A percentile compares a stretch with the other conserved stretches of the same genome.
Conservation (phyloP, 2,113 vertebrate species). For the Poeciliopsis retropinna region DNA sequence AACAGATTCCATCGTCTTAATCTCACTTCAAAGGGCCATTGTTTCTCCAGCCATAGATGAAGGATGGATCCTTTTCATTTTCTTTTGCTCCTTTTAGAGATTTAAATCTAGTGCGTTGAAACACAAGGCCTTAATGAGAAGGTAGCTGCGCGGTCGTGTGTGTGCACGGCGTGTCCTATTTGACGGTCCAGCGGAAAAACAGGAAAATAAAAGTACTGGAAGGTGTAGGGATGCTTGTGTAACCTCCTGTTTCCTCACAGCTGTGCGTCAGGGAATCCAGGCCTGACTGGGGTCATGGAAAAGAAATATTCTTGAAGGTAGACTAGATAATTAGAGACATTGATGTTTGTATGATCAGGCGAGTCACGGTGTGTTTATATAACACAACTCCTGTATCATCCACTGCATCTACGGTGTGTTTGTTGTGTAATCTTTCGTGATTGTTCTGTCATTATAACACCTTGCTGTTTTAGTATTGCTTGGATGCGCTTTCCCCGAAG, state of each 20-base stretch:
- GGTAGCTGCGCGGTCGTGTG: conserved; percentile 12
- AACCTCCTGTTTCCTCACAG: conserved; percentile 67
- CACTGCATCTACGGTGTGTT: not conserved
- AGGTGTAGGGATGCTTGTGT: conserved; percentile 73
- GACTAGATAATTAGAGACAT: not conserved
- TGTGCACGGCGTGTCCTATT: conserved; percentile 67
- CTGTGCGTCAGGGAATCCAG: conserved; percentile 40
- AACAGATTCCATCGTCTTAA: conserved; percentile 16
- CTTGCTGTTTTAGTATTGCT: not conserved
- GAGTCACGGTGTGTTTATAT: not conserved
- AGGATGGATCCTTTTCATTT: not conserved
- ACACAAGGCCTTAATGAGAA: conserved; percentile 5
- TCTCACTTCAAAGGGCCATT: not conserved
- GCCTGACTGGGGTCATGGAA: conserved; percentile 1
- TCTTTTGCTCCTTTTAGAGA: not conserved
- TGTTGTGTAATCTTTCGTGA: not conserved
- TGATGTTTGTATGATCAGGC: not conserved
- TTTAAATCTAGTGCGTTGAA: not conserved
- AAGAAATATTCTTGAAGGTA: not conserved
- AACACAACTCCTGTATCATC: not conserved
- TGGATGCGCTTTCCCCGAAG: not conserved
- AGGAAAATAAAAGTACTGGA: conserved; percentile 75
- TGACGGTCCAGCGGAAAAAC: conserved; percentile 73
- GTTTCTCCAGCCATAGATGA: not conserved
- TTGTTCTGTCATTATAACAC: not conserved